Percentiles rank a stretch among this genome's conserved stretches.
Evolutionary conservation across 2,113 vertebrate genomes (phyloP).

Genomic region (Cephalopholis sonnerati): DNA sequence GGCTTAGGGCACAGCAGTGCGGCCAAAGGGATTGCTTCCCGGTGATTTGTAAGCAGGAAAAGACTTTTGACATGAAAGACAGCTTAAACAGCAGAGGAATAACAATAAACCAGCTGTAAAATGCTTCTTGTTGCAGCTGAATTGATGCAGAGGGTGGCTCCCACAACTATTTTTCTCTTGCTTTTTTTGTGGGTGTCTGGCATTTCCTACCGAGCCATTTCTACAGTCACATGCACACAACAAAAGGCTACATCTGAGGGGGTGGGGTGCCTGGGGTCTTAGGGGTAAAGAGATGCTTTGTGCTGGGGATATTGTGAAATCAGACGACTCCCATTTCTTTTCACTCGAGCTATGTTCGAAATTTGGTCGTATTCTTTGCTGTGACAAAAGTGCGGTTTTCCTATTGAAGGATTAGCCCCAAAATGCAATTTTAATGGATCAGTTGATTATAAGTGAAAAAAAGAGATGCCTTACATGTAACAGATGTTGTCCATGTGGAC

Average conservation of each 20-base stretch:
- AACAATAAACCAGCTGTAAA: slow-evolving; percentile 90
- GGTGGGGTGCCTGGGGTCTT: slow-evolving; percentile 75
- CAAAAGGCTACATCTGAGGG: slow-evolving; percentile 81
- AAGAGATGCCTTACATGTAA: slow-evolving; percentile 36
- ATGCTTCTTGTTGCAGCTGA: slow-evolving; percentile 78
- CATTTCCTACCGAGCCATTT: slow-evolving; percentile 80
- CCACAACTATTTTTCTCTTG: slow-evolving; percentile 76
- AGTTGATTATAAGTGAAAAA: slow-evolving; percentile 53
- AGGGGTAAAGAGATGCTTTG: slow-evolving; percentile 78
- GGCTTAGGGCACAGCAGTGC: slow-evolving; percentile 85
- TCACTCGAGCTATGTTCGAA: slow-evolving; percentile 69
- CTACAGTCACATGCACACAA: slow-evolving; percentile 80
- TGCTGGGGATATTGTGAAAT: slow-evolving; percentile 79
- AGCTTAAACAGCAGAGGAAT: slow-evolving; percentile 89
- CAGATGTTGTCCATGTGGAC: slow-evolving; percentile 56
- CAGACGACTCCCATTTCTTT: slow-evolving; percentile 75
- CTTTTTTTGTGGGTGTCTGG: slow-evolving; percentile 75
- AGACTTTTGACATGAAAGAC: slow-evolving; percentile 95
- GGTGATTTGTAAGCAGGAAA: slow-evolving; percentile 93
- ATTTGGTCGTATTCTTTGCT: slow-evolving; percentile 69
- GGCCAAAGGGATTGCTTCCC: slow-evolving; percentile 88
- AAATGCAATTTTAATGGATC: slow-evolving; percentile 76
- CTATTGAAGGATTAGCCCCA: slow-evolving; percentile 66
- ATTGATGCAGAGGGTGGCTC: slow-evolving; percentile 78
- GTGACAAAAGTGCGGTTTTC: slow-evolving; percentile 72